Conservation (phyloP, 1,140 invertebrate species). For the Telenomus remus region DNA sequence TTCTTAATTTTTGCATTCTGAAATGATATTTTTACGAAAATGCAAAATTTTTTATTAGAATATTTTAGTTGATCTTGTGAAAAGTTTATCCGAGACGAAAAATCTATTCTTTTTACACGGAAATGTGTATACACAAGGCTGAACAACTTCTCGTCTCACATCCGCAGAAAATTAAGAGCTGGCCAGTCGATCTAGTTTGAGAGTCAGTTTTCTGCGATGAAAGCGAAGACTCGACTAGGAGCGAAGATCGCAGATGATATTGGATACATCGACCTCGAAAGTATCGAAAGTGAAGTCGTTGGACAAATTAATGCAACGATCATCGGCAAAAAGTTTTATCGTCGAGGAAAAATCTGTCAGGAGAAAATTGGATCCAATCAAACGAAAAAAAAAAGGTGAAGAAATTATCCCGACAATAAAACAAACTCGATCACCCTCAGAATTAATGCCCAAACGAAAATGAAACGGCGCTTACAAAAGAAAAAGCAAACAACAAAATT, state of each 20-base stretch:
- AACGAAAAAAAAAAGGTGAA: constrained; percentile 23
- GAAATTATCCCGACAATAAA: constrained; percentile 2
- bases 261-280: constrained; percentile 71
- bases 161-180: constrained; percentile 53
- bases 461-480: too few relatives aligned
- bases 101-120: too few relatives aligned
- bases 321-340: constrained; percentile 54
- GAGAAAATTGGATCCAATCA: constrained; percentile 57
- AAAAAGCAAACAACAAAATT: too few relatives aligned
- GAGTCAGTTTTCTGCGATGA: constrained; percentile 61
- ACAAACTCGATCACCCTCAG: constrained; percentile 1
- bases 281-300: constrained; percentile 71
- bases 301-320: constrained; percentile 56
- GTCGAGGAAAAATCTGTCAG: constrained; percentile 42
- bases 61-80: background rate
- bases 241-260: constrained; percentile 64
- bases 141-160: constrained; percentile 21
- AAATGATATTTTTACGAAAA: too few relatives aligned
- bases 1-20: too few relatives aligned
- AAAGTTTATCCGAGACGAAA: too few relatives aligned
- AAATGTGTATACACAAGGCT: background rate
- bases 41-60: too few relatives aligned
- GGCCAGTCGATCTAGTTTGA: constrained; percentile 69
- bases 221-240: constrained; percentile 70
- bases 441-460: background rate